A percentile compares a stretch with the other conserved stretches of the same genome.
Evolutionary conservation across 2,888 invertebrate genomes (phyloP).

Genomic region (Lepidocyrtinus sp.): DNA sequence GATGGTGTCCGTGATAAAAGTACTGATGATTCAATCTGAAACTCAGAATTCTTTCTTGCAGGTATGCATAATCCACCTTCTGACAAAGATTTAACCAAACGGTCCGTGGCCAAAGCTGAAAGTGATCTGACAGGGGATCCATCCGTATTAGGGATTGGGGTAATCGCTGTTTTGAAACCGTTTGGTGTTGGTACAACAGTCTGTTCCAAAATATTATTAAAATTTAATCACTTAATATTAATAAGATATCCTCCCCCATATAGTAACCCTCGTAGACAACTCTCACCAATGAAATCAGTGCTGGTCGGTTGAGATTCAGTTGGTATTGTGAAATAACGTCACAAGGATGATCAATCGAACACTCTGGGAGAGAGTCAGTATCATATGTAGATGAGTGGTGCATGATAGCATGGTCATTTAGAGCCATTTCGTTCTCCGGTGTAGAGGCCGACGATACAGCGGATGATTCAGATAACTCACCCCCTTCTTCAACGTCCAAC

Average conservation of each 20-base stretch:
- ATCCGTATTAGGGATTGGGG: constrained; percentile 27
- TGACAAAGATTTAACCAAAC: not conserved
- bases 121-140: not conserved
- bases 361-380: constrained; percentile 44
- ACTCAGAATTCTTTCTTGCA: too few relatives aligned
- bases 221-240: too few relatives aligned
- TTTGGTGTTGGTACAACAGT: constrained; percentile 57
- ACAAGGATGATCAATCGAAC: constrained; percentile 35
- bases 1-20: too few relatives aligned
- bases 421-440: not conserved
- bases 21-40: too few relatives aligned
- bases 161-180: constrained; percentile 29
- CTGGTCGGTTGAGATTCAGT: constrained; percentile 59
- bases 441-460: constrained; percentile 31
- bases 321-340: constrained; percentile 10
- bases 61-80: too few relatives aligned
- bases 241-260: not conserved
- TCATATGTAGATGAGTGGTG: constrained; percentile 38
- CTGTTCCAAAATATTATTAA: constrained; percentile 47
- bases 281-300: constrained; percentile 66
- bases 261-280: not conserved
- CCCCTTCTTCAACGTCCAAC: constrained; percentile 78
- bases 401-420: constrained; percentile 2
- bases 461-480: constrained; percentile 60
- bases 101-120: not conserved